These are phyloP conservation scores for Brachylomia viminalis DNA, from an alignment of 2,888 invertebrate species.

Conservation along the genomic window DNA sequence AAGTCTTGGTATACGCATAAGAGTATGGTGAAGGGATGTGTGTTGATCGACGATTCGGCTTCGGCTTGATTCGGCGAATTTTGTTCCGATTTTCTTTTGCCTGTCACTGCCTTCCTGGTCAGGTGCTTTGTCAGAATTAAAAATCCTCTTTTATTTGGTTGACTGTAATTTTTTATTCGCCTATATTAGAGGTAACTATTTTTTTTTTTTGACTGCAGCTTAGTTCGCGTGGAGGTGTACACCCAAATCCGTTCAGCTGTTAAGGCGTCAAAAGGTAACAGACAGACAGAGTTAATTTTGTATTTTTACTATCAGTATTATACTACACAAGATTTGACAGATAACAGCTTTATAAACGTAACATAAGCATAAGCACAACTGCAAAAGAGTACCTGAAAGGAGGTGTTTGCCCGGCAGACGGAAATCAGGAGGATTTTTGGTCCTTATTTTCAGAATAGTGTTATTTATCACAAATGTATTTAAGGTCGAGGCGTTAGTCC, in stretches of 20 bases:
- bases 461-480: not conserved
- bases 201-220: not conserved
- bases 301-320: not conserved
- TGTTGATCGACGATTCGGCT: not conserved
- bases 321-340: not conserved
- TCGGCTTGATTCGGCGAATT: not conserved
- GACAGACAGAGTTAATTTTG: not conserved
- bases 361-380: too few relatives aligned
- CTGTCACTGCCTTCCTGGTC: too few relatives aligned
- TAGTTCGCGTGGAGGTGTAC: too few relatives aligned
- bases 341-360: too few relatives aligned
- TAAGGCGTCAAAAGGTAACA: not conserved
- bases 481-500: too few relatives aligned
- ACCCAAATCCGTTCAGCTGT: too few relatives aligned
- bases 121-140: not conserved
- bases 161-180: not conserved
- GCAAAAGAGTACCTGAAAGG: not conserved
- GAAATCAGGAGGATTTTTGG: not conserved
- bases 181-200: not conserved
- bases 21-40: not conserved
- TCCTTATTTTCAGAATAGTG: not conserved
- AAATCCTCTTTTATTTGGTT: not conserved
- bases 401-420: too few relatives aligned
- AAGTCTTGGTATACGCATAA: slow-evolving; percentile 3
- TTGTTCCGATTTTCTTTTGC: not conserved